These are phyloP conservation scores for Idaea dimidiata DNA, from an alignment of 2,888 invertebrate species.

Conservation along the genomic window DNA sequence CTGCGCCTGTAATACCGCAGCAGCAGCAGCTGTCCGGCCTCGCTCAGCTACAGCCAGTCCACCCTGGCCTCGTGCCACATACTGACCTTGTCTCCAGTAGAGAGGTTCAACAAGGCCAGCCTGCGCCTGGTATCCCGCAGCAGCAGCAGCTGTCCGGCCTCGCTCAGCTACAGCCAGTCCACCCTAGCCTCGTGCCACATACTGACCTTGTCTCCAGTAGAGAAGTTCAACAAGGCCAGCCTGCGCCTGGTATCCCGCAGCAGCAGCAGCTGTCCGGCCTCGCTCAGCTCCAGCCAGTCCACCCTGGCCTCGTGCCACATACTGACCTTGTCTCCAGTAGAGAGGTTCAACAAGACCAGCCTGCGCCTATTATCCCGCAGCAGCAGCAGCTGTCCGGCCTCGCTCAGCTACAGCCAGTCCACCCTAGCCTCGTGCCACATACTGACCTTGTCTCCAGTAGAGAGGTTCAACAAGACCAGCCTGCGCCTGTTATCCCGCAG, in stretches of 20 bases:
- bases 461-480: conserved; percentile 83
- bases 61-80: conserved; percentile 96
- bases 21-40: conserved; percentile 94
- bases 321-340: conserved; percentile 77
- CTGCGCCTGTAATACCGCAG: conserved; percentile 92
- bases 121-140: conserved; percentile 93
- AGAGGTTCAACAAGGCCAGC: conserved; percentile 83
- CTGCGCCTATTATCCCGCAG: conserved; percentile 93
- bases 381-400: conserved; percentile 93
- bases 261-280: no score
- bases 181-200: conserved; percentile 95
- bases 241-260: no score
- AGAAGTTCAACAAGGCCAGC: no score
- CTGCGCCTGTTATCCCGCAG: conserved; percentile 93
- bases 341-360: conserved; percentile 83
- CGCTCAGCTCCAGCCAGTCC: no score
- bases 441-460: conserved; percentile 77
- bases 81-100: conserved; percentile 77
- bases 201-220: conserved; percentile 65
- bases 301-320: no score
- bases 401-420: conserved; percentile 98
- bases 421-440: conserved; percentile 96
- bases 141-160: conserved; percentile 93
- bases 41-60: conserved; percentile 98
- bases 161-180: conserved; percentile 98